Base-by-base conservation (phyloP, 2,797 vertebrate genomes). In the Eulemur coronatus region DNA sequence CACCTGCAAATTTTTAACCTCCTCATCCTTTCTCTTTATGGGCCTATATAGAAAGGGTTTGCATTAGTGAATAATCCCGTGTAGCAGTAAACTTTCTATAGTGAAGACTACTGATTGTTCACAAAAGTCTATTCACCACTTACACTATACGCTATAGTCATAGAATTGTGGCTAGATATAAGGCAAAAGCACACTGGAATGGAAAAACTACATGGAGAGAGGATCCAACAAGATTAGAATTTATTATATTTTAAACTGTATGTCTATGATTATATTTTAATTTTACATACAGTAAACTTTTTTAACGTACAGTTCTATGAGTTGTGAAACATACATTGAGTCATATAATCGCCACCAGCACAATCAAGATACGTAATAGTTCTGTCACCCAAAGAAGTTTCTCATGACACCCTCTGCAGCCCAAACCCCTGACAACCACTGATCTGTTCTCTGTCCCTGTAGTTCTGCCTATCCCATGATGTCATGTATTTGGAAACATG, bases 241-340 rank as follows among this genome's bases (percentile, higher is more conserved):
- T 69, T 41, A 63, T 26, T 57, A 57, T 57, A 57, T 63, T 91
- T 86, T 70, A 50, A 78, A 90, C 59, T 38, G 33, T 86, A 30
- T 65, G 20, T 80, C 59, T 78, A 22, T 35, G 61, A 38, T 33
- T 26, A 6, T 10, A 35, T 80, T 85, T 91, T 43, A 57, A 81
- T 70, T 95, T 96, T 90, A 65, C 4, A 33, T 35, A 69, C 20
- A 18, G 61, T 87, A 61, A 94, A 92, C 24, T 80, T 55, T 84
- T 79, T 80, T 55, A 7, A 33, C 33, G 30, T 67, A 72, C 3
- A 84, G 48, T 72, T 85, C 61, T 35, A 52, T 57, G 84, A 70
- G 59, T 57, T 72, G 41, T 67, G 70, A 79, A 30, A 89, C 69
- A 84, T 57, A 67, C 30, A 63, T 33, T 11, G 35, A 82, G 41